Percentiles rank a stretch among this genome's conserved stretches.
Conservation (phyloP, 2,797 vertebrate genomes). For the Hoplostethus atlanticus region DNA sequence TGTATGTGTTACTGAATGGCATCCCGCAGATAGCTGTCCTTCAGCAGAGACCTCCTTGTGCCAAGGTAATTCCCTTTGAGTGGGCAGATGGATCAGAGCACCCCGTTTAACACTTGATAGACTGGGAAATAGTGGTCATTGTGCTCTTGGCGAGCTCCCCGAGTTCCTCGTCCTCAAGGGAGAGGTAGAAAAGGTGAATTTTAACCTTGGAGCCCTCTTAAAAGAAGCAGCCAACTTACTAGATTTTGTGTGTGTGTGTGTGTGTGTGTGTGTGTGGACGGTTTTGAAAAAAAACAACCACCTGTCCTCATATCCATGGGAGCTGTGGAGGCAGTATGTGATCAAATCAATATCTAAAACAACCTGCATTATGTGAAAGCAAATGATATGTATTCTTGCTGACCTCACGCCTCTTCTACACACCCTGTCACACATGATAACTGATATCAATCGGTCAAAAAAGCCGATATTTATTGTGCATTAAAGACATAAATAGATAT, state of each 20-base stretch:
- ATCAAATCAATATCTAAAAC: not conserved
- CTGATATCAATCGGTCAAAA: constrained; percentile 39
- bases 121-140: constrained; percentile 53
- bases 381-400: not conserved
- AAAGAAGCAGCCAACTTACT: not conserved
- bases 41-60: constrained; percentile 24
- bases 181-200: constrained; percentile 36
- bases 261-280: not conserved
- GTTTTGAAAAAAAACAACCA: not conserved
- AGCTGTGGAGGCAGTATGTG: too few relatives aligned
- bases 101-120: constrained; percentile 60
- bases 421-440: not conserved
- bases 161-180: constrained; percentile 35
- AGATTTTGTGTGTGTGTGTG: not conserved
- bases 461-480: constrained; percentile 30
- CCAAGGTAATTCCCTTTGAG: constrained; percentile 47
- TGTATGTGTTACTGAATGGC: constrained; percentile 1
- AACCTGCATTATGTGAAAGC: not conserved
- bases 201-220: constrained; percentile 14
- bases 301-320: not conserved
- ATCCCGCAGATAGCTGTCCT: constrained; percentile 22
- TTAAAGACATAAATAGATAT: constrained; percentile 49
- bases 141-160: constrained; percentile 42
- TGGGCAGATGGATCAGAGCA: constrained; percentile 50
- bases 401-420: not conserved